These are phyloP conservation scores for Poeciliopsis occidentalis DNA, from an alignment of 2,113 vertebrate genomes.

Conservation along the genomic window DNA sequence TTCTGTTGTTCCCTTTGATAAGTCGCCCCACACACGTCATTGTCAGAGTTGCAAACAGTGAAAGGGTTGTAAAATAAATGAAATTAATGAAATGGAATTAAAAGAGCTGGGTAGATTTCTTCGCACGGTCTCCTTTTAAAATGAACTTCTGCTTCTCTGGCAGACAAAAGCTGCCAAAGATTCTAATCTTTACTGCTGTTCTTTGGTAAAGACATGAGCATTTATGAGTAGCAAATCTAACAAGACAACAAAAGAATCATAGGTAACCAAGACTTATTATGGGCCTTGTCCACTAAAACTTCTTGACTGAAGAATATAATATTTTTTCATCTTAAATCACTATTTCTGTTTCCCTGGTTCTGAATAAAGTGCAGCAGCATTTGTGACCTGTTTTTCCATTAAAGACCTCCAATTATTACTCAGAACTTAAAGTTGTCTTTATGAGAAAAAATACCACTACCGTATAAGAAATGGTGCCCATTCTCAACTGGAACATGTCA, in stretches of 20 bases:
- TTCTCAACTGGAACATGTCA: not conserved
- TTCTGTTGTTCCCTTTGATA: conserved; percentile 20
- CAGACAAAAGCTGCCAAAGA: conserved; percentile 36
- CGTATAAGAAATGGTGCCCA: not conserved
- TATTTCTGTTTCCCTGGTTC: not conserved
- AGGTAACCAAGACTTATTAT: conserved; percentile 34
- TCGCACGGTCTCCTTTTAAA: conserved; percentile 32
- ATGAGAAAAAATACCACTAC: not conserved
- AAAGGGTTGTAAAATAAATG: conserved; percentile 51
- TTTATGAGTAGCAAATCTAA: conserved; percentile 16
- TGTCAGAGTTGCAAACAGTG: conserved; percentile 33
- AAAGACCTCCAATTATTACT: not conserved
- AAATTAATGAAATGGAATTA: not conserved
- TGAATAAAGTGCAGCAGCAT: not conserved
- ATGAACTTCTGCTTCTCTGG: conserved; percentile 13
- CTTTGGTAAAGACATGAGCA: conserved; percentile 26
- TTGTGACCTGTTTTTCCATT: not conserved
- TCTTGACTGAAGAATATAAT: not conserved
- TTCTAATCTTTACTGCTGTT: conserved; percentile 24
- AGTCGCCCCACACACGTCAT: conserved; percentile 39
- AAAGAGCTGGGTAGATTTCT: conserved; percentile 38
- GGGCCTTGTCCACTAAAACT: conserved; percentile 1
- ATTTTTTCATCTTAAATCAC: not conserved
- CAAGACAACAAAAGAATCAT: conserved; percentile 20
- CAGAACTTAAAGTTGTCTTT: not conserved